phyloP scores from a whole-genome alignment of 2,888 invertebrate genomes.

The Lissonota sp. region DNA sequence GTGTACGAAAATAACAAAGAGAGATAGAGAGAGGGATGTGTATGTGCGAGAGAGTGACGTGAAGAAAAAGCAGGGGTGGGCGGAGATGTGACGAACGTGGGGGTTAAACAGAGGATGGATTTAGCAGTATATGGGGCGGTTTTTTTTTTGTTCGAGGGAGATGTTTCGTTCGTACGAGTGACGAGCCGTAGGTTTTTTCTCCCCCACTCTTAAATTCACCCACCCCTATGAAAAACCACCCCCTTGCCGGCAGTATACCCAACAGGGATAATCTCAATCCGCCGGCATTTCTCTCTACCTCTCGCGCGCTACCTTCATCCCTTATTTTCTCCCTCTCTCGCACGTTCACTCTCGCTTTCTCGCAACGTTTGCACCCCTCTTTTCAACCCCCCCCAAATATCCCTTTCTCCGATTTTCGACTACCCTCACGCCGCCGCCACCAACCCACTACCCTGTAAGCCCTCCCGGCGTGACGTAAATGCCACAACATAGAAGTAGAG shows the following conservation, averaged over 20 bases:
- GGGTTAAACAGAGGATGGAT: constrained; percentile 48
- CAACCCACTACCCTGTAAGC: constrained; percentile 59
- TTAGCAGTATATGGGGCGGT: constrained; percentile 66
- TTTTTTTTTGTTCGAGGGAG: constrained; percentile 79
- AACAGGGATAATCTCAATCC: constrained; percentile 78
- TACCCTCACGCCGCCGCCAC: constrained; percentile 53
- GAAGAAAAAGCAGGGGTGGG: constrained; percentile 70
- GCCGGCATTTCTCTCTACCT: constrained; percentile 64
- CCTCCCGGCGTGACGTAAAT: constrained; percentile 76
- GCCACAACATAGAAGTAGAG: constrained; percentile 75
- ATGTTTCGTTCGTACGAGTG: constrained; percentile 78
- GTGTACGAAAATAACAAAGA: background rate
- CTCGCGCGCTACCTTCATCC: constrained; percentile 42
- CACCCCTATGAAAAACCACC: constrained; percentile 42
- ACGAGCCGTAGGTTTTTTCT: constrained; percentile 75
- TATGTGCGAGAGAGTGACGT: constrained; percentile 67
- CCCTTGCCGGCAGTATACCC: constrained; percentile 39
- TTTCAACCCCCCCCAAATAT: constrained; percentile 64
- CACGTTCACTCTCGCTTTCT: constrained; percentile 51
- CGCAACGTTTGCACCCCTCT: constrained; percentile 70
- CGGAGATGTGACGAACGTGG: constrained; percentile 69
- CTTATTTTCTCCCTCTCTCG: constrained; percentile 65
- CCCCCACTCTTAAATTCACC: constrained; percentile 72
- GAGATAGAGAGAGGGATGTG: constrained; percentile 11
- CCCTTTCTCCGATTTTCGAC: constrained; percentile 51